Evolutionary conservation across 2,113 vertebrate species (phyloP), one percentile per base, ranked within the genome.

Genomic region (Damaliscus lunatus): DNA sequence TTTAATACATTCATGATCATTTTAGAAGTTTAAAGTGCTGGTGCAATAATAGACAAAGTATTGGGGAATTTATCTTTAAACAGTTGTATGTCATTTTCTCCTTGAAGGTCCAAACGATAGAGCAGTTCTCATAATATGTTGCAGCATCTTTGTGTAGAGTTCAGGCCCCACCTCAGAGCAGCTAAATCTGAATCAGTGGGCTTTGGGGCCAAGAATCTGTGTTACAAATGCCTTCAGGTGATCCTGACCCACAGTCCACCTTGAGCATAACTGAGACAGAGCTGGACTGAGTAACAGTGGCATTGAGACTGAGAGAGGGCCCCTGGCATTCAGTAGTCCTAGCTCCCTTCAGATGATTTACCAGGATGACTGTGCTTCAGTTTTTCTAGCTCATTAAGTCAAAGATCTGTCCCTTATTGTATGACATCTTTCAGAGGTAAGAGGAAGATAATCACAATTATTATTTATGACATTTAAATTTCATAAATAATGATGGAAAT

Each of bases 141-240:
- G 48, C 16, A 57, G 40, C 23, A 64, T 43, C 48, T 33, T 40
- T 62, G 62, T 25, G 29, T 92, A 74, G 43, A 53, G 8, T 7
- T 5, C 1, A 2, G 36, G 3, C 53, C 33, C 14, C 6, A 1
- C 1, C 17, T 4, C 14, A 31, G 6, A 10, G 5, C 19, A 31
- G 3, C 3, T 46, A 9, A 67, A 43, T 84, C 71, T 25, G 80
- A 64, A 59, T 13, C 31, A 7, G 13, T 64, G 48, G 80, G 2
- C 10, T 16, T 43, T n/a, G 43, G 31, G 59, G n/a, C 81, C 50
- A 59, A 59, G 81, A 83, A 27, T 27, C 53, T 82, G 48, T 57
- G 64, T 74, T 52, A n/a, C 31, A 48, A 53, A 71, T 78, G 4
- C 31, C 46, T 40, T 21, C n/a, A 5, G 14, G n/a, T 9, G 57